Conservation (phyloP, 2,888 invertebrate species). For the Tiliacea citrago region DNA sequence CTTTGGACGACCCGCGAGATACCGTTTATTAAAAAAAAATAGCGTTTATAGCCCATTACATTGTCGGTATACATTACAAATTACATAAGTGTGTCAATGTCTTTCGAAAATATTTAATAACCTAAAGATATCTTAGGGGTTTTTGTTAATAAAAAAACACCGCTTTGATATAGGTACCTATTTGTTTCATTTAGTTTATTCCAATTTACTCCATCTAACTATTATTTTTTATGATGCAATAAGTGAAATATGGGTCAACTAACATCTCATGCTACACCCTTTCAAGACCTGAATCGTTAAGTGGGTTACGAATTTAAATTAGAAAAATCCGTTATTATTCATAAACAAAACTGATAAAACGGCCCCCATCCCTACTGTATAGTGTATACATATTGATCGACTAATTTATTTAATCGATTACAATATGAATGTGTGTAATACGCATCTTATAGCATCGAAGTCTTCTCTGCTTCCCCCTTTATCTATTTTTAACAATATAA, state of each 20-base stretch:
- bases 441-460: constrained; percentile 54
- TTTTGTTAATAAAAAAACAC: neutral
- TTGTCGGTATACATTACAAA: too few relatives aligned
- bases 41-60: neutral
- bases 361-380: constrained; percentile 44
- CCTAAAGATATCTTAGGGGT: neutral
- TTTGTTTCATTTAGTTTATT: neutral
- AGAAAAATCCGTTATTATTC: constrained; percentile 53
- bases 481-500: constrained; percentile 32
- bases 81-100: neutral
- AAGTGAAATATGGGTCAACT: neutral
- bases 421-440: constrained; percentile 60
- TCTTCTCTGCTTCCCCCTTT: constrained; percentile 13
- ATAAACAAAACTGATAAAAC: constrained; percentile 1
- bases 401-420: constrained; percentile 63
- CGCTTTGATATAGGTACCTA: too few relatives aligned
- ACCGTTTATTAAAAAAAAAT: too few relatives aligned
- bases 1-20: too few relatives aligned
- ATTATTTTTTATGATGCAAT: neutral
- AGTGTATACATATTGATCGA: constrained; percentile 59
- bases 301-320: neutral
- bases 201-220: neutral
- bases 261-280: neutral
- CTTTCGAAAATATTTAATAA: neutral
- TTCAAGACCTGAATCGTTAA: neutral